Evolutionary conservation across 2,113 vertebrate genomes (phyloP), one percentile per base, ranked within the genome.

Genomic region (Phalacrocorax pelagicus): DNA sequence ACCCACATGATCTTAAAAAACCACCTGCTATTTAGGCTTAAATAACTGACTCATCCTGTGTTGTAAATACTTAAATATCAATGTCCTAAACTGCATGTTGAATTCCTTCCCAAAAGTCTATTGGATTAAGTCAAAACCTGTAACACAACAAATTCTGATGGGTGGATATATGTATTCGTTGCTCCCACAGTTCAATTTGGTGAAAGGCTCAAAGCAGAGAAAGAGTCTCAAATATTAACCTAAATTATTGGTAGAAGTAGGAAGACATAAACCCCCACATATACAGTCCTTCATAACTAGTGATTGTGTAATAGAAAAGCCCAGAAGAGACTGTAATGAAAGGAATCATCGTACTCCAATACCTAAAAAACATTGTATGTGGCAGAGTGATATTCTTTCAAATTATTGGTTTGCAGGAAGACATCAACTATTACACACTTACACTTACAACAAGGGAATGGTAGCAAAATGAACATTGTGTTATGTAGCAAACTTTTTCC

Each of bases 351-450:
- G 19, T 29, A 62, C 5, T 3, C 4, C 24, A 77, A 30, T 17
- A 66, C 51, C 13, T 57, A 70, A 86, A 90, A 86, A 32, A 62
- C 8, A 17, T 54, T 70, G 4, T 51, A 49, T 23, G 9, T 42
- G 22, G 13, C 7, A 94, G 9, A 57, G 15, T 46, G 46, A 55
- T 62, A 51, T n/a, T 42, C 10, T 52, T 90, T 72, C n/a, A 58
- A 70, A 38, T 73, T 70, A 62, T 38, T 3, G 32, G 6, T 26
- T 94, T 74, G 62, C 38, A 66, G 23, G 27, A 90, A 36, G 36
- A 20, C 40, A 46, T 6, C 0, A 13, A 12, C 8, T 5, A 24
- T 61, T 65, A 2, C 6, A 30, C 4, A 21, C 18, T 11, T 47
- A 21, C 30, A 26, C 3, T 16, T 19, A 36, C 34, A 69, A 52